These are phyloP conservation scores for Scatophagus argus DNA, from an alignment of 2,113 vertebrate genomes.

Conservation along the genomic window DNA sequence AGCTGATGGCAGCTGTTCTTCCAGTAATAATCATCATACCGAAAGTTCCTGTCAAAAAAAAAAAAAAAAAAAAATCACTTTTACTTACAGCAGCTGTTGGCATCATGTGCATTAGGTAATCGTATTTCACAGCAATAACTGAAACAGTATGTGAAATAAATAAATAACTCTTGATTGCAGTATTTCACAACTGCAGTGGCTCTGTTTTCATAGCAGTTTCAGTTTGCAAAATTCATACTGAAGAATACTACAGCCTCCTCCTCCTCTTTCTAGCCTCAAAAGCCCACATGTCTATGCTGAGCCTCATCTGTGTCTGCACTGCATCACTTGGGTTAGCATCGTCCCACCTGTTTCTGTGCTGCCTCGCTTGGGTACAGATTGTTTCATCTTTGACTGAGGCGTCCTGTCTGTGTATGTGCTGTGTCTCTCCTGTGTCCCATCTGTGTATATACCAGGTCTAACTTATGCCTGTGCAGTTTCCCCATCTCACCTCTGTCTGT, in stretches of 20 bases:
- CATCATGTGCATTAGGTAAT: neutral
- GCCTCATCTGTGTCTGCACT: constrained; percentile 85
- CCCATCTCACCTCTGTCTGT: constrained; percentile 83
- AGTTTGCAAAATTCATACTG: neutral
- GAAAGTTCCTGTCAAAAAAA: constrained; percentile 79
- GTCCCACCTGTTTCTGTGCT: neutral
- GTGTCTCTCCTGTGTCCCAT: too few relatives aligned
- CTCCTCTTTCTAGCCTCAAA: neutral
- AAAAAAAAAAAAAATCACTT: neutral
- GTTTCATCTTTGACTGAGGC: neutral
- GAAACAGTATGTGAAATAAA: neutral
- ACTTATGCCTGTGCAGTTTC: neutral
- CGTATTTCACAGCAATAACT: constrained; percentile 7
- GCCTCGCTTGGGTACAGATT: too few relatives aligned
- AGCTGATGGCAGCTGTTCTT: constrained; percentile 84
- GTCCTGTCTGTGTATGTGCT: neutral
- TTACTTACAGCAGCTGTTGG: neutral
- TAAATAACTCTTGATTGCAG: neutral
- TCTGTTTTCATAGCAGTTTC: neutral
- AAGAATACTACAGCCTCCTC: neutral
- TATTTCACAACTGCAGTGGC: neutral
- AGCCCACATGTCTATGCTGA: too few relatives aligned
- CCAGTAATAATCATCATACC: constrained; percentile 82
- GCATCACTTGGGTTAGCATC: too few relatives aligned
- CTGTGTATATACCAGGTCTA: too few relatives aligned